Base-by-base conservation (phyloP, 2,797 vertebrate genomes). In the Pterois miles region DNA sequence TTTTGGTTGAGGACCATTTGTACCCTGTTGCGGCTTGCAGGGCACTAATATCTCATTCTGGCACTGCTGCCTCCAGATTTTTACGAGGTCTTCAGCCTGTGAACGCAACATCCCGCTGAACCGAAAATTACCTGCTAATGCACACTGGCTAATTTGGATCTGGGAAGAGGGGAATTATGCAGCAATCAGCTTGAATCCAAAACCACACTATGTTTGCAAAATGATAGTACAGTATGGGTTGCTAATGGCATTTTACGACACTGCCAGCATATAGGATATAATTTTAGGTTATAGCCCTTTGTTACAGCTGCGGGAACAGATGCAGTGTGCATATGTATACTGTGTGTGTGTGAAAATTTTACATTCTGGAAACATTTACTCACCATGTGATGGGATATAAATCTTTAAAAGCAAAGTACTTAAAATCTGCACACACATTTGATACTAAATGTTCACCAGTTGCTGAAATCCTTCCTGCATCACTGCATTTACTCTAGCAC, bases 101-200 rank as follows among this genome's bases (percentile, higher is more conserved):
- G 43, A 86, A 86, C 67, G 82, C 78, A 86, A 81, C 81, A 78
- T 81, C 89, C 86, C 12, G 56, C 81, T 83, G 80, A 83, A 90
- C 66, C 27, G n/a, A 80, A 87, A 88, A 90, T 93, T 88, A 92
- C 86, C 83, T 80, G 68, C 75, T 90, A 88, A 92, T 91, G 91
- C 81, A 81, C 74, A 29, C 29, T 40, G 65, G 70, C 85, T 88
- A 83, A 92, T 92, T 89, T 88, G 67, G 69, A 88, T 78, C 76
- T 65, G 72, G 84, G 85, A 87, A 74, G 78, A 65, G 12, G 58
- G 36, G 27, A 87, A 89, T 87, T 77, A 85, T 67, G 71, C 62
- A 27, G 82, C 67, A 77, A 86, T 88, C 83, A 88, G 73, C 83
- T 69, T 69, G 76, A 74, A 81, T 81, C 65, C 85, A 70, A 86